These are phyloP conservation scores for Flabesymbios commensalis DNA, from an alignment of 2,888 invertebrate genomes.

Conservation along the genomic window DNA sequence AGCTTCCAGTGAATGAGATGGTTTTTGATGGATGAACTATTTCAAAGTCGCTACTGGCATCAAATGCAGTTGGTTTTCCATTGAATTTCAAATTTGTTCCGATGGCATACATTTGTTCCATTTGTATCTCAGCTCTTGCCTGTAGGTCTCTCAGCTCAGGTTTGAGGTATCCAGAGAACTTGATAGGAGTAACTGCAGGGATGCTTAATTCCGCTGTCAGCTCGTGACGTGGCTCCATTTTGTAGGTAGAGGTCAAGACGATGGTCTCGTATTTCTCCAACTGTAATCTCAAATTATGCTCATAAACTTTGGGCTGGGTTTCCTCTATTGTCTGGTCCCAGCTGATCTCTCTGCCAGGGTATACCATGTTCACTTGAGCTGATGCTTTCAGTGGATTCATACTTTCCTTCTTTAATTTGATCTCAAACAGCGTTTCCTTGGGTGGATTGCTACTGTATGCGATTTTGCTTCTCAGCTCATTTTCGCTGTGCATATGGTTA, in stretches of 20 bases:
- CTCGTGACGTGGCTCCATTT: conserved; percentile 27
- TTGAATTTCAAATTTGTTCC: conserved; percentile 15
- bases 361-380: conserved; percentile 8
- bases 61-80: conserved; percentile 9
- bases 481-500: conserved; percentile 19
- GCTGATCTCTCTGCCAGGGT: conserved; percentile 27
- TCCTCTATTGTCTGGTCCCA: conserved; percentile 16
- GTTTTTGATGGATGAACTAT: conserved; percentile 5
- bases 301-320: conserved; percentile 11
- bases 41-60: conserved; percentile 5
- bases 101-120: conserved; percentile 4
- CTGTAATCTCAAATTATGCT: conserved; percentile 18
- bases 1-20: conserved; percentile 2
- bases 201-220: conserved; percentile 23
- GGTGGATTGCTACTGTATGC: conserved; percentile 1
- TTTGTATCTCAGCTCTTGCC: conserved; percentile 17
- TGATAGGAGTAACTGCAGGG: conserved; percentile 20
- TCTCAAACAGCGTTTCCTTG: conserved; percentile 11
- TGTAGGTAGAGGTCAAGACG: conserved; percentile 19
- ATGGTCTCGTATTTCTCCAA: conserved; percentile 15
- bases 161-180: conserved; percentile 27
- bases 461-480: conserved; percentile 14
- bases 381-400: conserved; percentile 19
- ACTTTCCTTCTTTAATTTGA: conserved; percentile 22
- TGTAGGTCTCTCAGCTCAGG: conserved; percentile 26